Percentiles rank a stretch among this genome's conserved stretches.
phyloP scores from a whole-genome alignment of 2,113 vertebrate genomes.

The Oryzias melastigma region DNA sequence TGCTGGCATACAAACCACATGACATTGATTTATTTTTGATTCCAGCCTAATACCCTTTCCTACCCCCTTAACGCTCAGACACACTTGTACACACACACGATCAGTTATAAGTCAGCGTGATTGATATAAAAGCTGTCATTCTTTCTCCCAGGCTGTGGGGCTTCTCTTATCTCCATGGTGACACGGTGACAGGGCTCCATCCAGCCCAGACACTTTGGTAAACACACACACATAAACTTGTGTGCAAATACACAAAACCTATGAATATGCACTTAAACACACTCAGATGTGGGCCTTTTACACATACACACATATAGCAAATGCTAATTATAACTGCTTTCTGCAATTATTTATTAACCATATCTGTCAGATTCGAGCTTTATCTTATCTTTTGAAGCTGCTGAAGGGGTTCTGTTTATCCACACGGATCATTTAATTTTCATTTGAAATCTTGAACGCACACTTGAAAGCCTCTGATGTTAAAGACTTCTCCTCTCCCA shows the following conservation, averaged over 20 bases:
- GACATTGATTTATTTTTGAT: conserved; percentile 73
- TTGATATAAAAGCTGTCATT: conserved; percentile 73
- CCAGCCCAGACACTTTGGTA: conserved; percentile 44
- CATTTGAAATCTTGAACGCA: conserved; percentile 27
- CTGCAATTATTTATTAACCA: conserved; percentile 26
- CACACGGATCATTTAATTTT: conserved; percentile 53
- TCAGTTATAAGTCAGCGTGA: conserved; percentile 65
- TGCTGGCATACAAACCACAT: conserved; percentile 63
- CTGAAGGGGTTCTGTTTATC: conserved; percentile 18
- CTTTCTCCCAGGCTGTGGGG: conserved; percentile 59
- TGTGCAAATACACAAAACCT: neutral
- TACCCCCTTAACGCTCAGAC: conserved; percentile 45
- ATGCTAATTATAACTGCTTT: conserved; percentile 10
- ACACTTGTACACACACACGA: conserved; percentile 24
- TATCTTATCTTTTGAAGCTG: conserved; percentile 27
- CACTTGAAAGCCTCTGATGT: conserved; percentile 29
- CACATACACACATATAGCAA: conserved; percentile 20
- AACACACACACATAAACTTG: conserved; percentile 13
- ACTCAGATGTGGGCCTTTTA: neutral
- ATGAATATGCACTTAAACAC: conserved; percentile 14
- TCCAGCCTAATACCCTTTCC: conserved; percentile 60
- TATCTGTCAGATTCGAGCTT: conserved; percentile 14
- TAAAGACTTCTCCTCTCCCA: conserved; percentile 20
- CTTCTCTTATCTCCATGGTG: conserved; percentile 69
- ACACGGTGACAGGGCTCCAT: conserved; percentile 68